Percentiles rank a stretch among this genome's conserved stretches.
These are phyloP conservation scores for Chiroxiphia lanceolata DNA, from an alignment of 2,797 vertebrate species.

Conservation along the genomic window DNA sequence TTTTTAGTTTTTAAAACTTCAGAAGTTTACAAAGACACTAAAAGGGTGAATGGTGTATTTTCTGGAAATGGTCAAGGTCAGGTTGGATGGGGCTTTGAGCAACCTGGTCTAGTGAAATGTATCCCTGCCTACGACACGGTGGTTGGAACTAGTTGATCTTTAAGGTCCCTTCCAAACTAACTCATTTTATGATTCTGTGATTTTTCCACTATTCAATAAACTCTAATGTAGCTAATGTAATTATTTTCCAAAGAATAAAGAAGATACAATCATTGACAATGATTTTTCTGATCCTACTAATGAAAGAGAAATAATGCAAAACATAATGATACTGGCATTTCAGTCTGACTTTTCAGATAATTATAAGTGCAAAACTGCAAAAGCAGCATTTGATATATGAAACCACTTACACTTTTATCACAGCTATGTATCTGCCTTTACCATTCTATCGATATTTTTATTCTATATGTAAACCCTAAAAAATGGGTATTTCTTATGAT, in stretches of 20 bases:
- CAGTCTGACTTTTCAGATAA: not conserved
- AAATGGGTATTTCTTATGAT: fast-evolving
- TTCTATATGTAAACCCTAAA: not conserved
- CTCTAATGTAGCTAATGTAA: not conserved
- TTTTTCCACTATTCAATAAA: not conserved
- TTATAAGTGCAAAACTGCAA: not conserved
- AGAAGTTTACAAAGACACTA: not conserved
- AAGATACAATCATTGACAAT: not conserved
- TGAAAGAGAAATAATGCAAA: not conserved
- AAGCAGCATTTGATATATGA: not conserved
- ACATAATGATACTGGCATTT: not conserved
- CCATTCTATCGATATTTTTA: not conserved
- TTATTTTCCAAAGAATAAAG: not conserved
- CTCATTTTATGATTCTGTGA: not conserved
- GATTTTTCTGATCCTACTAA: not conserved
- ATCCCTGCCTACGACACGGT: not conserved
- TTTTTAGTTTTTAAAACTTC: not conserved
- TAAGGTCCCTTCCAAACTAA: not conserved
- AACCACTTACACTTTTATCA: not conserved
- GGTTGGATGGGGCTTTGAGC: not conserved
- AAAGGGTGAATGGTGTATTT: not conserved
- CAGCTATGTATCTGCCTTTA: not conserved
- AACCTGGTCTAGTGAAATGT: not conserved
- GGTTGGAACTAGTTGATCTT: not conserved
- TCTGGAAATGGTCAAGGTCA: not conserved